phyloP scores from a whole-genome alignment of 2,888 invertebrate species.

The Lissonota sp. region DNA sequence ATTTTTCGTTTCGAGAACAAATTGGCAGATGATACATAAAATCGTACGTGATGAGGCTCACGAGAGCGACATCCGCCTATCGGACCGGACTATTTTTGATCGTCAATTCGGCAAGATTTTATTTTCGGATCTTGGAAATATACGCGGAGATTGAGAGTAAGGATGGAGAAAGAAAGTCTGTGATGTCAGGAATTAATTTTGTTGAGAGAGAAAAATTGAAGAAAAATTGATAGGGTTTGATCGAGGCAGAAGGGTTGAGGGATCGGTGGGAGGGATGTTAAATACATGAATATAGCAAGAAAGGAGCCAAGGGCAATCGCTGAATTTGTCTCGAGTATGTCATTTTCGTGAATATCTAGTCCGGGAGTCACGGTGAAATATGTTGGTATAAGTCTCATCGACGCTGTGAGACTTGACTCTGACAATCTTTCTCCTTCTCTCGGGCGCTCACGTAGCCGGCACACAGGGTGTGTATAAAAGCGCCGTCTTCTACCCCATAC shows the following conservation, averaged over 20 bases:
- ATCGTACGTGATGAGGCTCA: conserved; percentile 21
- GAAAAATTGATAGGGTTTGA: background rate
- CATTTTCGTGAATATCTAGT: conserved; percentile 76
- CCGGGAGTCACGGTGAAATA: conserved; percentile 71
- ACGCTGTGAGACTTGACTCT: conserved; percentile 5
- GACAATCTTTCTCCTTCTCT: background rate
- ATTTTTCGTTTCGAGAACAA: background rate
- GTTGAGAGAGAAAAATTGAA: conserved; percentile 16
- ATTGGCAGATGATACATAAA: background rate
- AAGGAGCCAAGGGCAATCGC: conserved; percentile 67
- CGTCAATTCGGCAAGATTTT: conserved; percentile 79
- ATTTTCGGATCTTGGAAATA: conserved; percentile 75
- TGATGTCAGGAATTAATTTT: conserved; percentile 76
- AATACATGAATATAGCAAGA: background rate
- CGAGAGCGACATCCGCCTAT: conserved; percentile 54
- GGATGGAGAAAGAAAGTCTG: conserved; percentile 65
- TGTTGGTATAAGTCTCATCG: conserved; percentile 65
- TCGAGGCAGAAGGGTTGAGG: conserved; percentile 21
- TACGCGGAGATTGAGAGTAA: background rate
- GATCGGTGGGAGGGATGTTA: conserved; percentile 29
- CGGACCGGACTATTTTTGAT: conserved; percentile 77
- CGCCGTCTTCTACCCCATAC: conserved; percentile 67
- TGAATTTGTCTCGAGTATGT: conserved; percentile 72
- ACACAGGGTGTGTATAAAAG: conserved; percentile 69
- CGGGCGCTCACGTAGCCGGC: conserved; percentile 36